These are phyloP conservation scores for Brachylomia viminalis DNA, from an alignment of 2,888 invertebrate species.

Conservation along the genomic window DNA sequence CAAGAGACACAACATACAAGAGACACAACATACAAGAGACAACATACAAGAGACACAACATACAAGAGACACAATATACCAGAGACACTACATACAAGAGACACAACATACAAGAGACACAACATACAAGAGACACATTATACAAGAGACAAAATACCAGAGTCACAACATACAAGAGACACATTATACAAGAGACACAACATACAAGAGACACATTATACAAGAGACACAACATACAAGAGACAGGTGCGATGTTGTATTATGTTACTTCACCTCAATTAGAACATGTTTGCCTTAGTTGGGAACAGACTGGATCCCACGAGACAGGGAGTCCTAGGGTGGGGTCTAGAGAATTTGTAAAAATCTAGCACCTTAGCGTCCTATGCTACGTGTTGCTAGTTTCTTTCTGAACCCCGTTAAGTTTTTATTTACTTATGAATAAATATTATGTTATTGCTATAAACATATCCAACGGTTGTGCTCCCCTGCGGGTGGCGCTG, in stretches of 20 bases:
- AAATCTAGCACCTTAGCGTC: not conserved
- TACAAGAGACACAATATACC: too few species aligned
- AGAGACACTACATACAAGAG: too few species aligned
- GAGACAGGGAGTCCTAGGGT: not conserved
- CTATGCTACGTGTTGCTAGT: not conserved
- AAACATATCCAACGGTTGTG: slow-evolving; percentile 21
- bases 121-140: too few species aligned
- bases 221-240: too few species aligned
- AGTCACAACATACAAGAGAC: too few species aligned
- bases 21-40: too few species aligned
- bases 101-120: too few species aligned
- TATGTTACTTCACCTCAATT: not conserved
- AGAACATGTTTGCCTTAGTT: not conserved
- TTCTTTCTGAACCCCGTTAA: not conserved
- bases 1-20: too few species aligned
- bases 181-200: too few species aligned
- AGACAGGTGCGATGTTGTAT: not conserved
- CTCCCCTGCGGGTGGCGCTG: slow-evolving; percentile 49
- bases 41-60: too few species aligned
- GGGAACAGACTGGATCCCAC: not conserved
- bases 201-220: too few species aligned
- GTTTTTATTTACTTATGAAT: not conserved
- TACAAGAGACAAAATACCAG: too few species aligned
- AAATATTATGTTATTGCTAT: not conserved
- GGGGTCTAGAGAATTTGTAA: not conserved